A percentile compares a stretch with the other conserved stretches of the same genome.
Evolutionary conservation across 2,888 invertebrate species (phyloP).

Genomic region (Microctonus brassicae): DNA sequence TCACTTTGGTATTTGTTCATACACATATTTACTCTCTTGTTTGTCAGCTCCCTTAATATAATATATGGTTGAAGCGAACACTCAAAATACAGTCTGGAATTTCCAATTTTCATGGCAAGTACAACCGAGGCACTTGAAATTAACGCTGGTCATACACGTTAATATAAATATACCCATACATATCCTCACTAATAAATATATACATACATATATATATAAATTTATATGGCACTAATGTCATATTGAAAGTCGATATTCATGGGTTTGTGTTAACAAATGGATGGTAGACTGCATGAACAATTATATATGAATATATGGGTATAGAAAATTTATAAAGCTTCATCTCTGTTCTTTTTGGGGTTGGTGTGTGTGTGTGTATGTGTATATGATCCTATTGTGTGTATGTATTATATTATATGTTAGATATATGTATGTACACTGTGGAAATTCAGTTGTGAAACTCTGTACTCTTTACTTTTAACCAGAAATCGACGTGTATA

Average conservation of each 20-base stretch:
- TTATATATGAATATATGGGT: neutral
- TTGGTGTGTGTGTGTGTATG: too few species aligned
- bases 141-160: constrained; percentile 7
- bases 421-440: neutral
- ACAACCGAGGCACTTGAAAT: constrained; percentile 5
- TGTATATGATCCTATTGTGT: too few species aligned
- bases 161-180: too few species aligned
- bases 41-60: neutral
- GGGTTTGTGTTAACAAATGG: neutral
- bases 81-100: constrained; percentile 3
- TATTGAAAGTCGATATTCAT: constrained; percentile 21
- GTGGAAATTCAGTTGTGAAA: neutral
- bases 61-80: neutral
- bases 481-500: neutral
- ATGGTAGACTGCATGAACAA: neutral
- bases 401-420: neutral
- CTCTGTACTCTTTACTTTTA: neutral
- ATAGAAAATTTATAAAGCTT: neutral
- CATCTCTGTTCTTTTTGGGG: neutral
- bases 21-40: neutral
- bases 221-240: constrained; percentile 2
- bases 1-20: neutral
- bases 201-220: neutral
- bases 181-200: neutral
- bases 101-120: constrained; percentile 12